A percentile compares a stretch with the other conserved stretches of the same genome.
Evolutionary conservation across 2,113 vertebrate genomes (phyloP).

Genomic region (Drymodes brunneopygia): DNA sequence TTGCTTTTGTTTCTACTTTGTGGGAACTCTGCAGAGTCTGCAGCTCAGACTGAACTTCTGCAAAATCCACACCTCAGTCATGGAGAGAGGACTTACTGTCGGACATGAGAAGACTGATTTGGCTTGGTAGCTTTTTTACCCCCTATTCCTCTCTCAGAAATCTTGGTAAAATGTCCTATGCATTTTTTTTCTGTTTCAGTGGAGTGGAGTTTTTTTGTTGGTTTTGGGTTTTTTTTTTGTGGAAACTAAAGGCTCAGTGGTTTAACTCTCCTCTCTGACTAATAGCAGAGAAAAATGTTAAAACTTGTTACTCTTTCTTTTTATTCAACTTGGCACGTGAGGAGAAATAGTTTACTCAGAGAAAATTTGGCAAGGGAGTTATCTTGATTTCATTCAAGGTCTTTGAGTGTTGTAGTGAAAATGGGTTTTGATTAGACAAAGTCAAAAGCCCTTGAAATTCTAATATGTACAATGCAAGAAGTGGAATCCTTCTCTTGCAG

Average conservation of each 20-base stretch:
- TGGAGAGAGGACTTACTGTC: not conserved
- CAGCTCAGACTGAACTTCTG: not conserved
- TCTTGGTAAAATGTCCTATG: not conserved
- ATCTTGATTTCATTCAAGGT: not conserved
- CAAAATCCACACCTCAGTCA: not conserved
- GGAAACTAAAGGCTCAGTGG: not conserved
- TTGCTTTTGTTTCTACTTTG: not conserved
- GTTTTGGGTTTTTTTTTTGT: not conserved
- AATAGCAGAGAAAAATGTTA: conserved; percentile 49
- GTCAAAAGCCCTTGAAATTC: conserved; percentile 43
- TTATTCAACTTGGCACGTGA: not conserved
- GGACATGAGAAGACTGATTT: not conserved
- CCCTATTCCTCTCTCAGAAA: not conserved
- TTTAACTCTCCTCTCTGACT: conserved; percentile 15
- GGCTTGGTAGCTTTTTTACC: not conserved
- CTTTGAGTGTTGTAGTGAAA: conserved; percentile 32
- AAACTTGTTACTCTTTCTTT: conserved; percentile 47
- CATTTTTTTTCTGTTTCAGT: not conserved
- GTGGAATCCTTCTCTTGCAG: not conserved
- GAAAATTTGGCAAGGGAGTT: conserved; percentile 12
- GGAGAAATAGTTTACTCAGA: conserved; percentile 10
- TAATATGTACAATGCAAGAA: not conserved
- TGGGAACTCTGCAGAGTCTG: not conserved
- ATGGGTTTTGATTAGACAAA: conserved; percentile 15
- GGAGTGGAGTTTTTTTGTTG: not conserved